phyloP scores from a whole-genome alignment of 2,797 vertebrate genomes.

The Sebastiscus albofasciatus region DNA sequence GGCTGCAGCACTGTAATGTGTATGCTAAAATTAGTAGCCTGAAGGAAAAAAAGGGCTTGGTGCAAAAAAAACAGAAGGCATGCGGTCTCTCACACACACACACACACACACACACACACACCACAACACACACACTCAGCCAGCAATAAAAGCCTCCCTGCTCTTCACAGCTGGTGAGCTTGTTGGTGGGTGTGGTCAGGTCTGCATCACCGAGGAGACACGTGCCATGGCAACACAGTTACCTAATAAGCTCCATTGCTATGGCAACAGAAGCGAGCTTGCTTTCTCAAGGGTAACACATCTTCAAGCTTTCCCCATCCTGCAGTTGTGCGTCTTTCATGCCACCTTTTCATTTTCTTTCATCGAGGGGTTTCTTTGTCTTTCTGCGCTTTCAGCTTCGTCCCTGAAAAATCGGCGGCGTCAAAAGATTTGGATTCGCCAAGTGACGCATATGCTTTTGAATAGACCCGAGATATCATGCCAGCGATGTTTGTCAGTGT shows the following conservation, averaged over 20 bases:
- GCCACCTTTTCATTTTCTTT: constrained; percentile 48
- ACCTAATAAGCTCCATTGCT: constrained; percentile 82
- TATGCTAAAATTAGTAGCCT: constrained; percentile 52
- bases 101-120: constrained; percentile 2
- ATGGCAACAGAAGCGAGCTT: constrained; percentile 84
- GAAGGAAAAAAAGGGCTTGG: neutral
- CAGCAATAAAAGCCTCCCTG: constrained; percentile 53
- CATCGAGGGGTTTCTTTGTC: constrained; percentile 46
- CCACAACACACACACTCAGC: constrained; percentile 43
- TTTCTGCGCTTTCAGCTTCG: constrained; percentile 29
- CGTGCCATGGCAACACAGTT: constrained; percentile 87
- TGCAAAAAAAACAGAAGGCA: constrained; percentile 15
- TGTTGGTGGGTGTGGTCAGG: constrained; percentile 84
- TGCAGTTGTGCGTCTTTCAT: constrained; percentile 64
- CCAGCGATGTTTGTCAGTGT: constrained; percentile 64
- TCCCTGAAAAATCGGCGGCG: constrained; percentile 12
- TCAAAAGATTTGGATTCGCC: constrained; percentile 37
- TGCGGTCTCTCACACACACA: constrained; percentile 11
- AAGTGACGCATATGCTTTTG: constrained; percentile 45
- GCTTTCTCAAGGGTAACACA: constrained; percentile 84
- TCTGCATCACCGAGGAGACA: constrained; percentile 81
- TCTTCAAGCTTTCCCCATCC: constrained; percentile 65
- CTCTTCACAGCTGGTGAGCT: constrained; percentile 78
- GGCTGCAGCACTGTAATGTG: neutral
- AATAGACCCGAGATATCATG: constrained; percentile 44